Evolutionary conservation across 2,113 vertebrate species (phyloP).

Genomic region (Rhynchopsitta pachyrhyncha): DNA sequence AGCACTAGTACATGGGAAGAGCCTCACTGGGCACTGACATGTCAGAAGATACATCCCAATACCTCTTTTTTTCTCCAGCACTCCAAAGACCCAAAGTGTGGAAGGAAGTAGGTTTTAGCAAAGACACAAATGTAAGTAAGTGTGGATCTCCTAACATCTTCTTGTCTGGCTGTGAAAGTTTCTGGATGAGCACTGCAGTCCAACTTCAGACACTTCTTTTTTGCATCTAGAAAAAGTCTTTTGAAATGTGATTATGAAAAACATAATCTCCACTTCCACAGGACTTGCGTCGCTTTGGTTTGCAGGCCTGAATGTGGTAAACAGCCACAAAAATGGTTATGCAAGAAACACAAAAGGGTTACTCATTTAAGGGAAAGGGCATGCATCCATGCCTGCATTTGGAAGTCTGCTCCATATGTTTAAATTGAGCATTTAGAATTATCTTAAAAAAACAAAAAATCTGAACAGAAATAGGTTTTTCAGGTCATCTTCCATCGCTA

Average conservation of each 20-base stretch:
- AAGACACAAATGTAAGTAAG: not conserved
- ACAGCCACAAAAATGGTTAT: not conserved
- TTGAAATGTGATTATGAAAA: not conserved
- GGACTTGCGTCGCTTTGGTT: not conserved
- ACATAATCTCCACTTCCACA: not conserved
- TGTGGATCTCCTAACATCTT: not conserved
- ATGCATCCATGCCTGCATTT: not conserved
- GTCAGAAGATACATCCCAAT: not conserved
- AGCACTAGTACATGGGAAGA: not conserved
- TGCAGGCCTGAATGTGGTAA: not conserved
- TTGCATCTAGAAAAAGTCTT: not conserved
- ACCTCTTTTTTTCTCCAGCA: not conserved
- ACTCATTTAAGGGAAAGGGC: not conserved
- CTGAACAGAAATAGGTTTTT: not conserved
- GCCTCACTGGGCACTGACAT: not conserved
- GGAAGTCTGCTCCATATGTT: not conserved
- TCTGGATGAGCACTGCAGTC: not conserved
- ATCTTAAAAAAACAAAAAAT: not conserved
- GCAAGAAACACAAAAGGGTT: not conserved
- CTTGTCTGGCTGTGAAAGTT: not conserved
- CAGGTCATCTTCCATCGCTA: not conserved
- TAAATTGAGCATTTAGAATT: constrained; percentile 23
- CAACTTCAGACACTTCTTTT: not conserved
- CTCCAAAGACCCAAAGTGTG: accelerated
- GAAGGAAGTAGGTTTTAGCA: not conserved